phyloP scores from a whole-genome alignment of 2,797 vertebrate genomes.

The Oryzias dopingdopingensis region DNA sequence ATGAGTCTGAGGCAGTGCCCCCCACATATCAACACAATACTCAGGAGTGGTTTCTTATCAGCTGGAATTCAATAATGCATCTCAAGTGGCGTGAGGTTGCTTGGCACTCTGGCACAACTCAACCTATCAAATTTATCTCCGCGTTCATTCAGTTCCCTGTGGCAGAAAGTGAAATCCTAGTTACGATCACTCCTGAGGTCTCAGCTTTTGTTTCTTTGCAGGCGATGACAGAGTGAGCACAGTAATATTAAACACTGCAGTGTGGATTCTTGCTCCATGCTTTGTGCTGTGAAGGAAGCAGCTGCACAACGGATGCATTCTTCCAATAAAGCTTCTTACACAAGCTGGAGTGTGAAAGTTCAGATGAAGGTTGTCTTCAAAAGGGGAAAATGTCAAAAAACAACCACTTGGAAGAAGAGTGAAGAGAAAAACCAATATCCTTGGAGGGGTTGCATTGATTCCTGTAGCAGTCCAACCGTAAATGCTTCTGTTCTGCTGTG shows the following conservation, averaged over 20 bases:
- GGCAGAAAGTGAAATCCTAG: not conserved
- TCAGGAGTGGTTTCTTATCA: slow-evolving; percentile 7
- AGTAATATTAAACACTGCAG: not conserved
- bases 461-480: slow-evolving; percentile 6
- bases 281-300: slow-evolving; percentile 16
- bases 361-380: slow-evolving; percentile 24
- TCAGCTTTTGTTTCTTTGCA: not conserved
- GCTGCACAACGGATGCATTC: slow-evolving; percentile 18
- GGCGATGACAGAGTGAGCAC: not conserved
- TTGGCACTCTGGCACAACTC: not conserved
- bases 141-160: not conserved
- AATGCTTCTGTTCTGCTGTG: slow-evolving; percentile 14
- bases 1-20: slow-evolving; percentile 3
- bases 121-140: not conserved
- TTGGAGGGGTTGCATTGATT: slow-evolving; percentile 31
- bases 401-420: slow-evolving; percentile 16
- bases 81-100: not conserved
- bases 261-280: not conserved
- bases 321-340: slow-evolving; percentile 28
- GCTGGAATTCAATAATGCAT: not conserved
- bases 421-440: slow-evolving; percentile 13
- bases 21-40: slow-evolving; percentile 14
- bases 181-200: not conserved
- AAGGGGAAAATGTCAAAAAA: slow-evolving; percentile 19
- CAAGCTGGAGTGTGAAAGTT: slow-evolving; percentile 11